These are phyloP conservation scores for Oenanthe oenanthe DNA, from an alignment of 2,113 vertebrate species.

Conservation along the genomic window DNA sequence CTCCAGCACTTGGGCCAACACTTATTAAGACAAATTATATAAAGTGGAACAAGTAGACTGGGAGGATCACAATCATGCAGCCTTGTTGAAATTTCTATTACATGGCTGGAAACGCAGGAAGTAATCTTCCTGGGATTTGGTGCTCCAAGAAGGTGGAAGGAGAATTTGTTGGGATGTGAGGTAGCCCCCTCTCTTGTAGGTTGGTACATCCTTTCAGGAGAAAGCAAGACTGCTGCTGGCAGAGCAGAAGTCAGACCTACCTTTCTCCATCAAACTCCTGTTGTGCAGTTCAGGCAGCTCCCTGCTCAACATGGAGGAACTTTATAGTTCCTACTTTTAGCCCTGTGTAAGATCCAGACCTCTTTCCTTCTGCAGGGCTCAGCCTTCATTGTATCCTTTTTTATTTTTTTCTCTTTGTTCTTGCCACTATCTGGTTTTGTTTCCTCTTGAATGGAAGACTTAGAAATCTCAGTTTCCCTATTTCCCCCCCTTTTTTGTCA, in stretches of 20 bases:
- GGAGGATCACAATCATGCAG: not conserved
- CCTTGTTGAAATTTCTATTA: not conserved
- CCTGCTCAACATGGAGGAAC: not conserved
- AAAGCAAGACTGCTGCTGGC: not conserved
- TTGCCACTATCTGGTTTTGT: not conserved
- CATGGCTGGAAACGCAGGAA: not conserved
- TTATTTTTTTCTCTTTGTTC: rapidly evolving
- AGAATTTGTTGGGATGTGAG: not conserved
- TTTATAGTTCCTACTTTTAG: not conserved
- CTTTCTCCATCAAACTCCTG: not conserved
- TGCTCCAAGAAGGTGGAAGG: not conserved
- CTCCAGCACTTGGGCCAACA: not conserved
- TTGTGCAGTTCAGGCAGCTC: not conserved
- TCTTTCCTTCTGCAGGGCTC: not conserved
- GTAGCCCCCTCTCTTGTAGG: not conserved
- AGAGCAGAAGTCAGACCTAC: not conserved
- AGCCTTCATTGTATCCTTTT: not conserved
- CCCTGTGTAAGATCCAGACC: not conserved
- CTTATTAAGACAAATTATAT: not conserved
- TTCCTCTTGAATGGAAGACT: not conserved
- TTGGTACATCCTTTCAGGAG: not conserved
- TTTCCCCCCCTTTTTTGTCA: not conserved
- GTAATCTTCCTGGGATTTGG: not conserved
- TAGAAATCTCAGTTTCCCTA: not conserved
- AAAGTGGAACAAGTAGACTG: not conserved